These are phyloP conservation scores for Sebastes minor DNA, from an alignment of 2,797 vertebrate species.

Conservation along the genomic window DNA sequence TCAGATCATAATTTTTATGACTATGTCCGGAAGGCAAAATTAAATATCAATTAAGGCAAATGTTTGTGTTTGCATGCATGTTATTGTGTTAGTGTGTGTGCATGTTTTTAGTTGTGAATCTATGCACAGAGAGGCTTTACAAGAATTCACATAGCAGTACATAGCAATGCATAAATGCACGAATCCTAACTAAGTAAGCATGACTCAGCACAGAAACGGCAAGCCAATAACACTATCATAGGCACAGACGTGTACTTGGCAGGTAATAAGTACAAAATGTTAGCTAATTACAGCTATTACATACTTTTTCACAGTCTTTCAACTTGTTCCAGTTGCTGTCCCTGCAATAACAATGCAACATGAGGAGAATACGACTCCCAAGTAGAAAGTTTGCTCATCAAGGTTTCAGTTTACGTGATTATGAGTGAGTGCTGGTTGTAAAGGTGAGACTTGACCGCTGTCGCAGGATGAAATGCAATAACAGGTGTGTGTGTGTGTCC, in stretches of 20 bases:
- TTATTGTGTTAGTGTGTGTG: constrained; percentile 11
- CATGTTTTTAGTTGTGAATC: background rate
- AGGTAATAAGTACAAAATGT: constrained; percentile 34
- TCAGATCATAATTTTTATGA: constrained; percentile 3
- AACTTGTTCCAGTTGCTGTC: constrained; percentile 68
- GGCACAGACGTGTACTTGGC: constrained; percentile 40
- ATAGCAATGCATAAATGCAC: constrained; percentile 24
- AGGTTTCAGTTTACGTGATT: constrained; percentile 12
- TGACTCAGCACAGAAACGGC: constrained; percentile 20
- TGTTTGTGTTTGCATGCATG: background rate
- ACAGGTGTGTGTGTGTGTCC: background rate
- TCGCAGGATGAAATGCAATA: background rate
- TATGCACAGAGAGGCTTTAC: constrained; percentile 14
- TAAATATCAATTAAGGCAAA: constrained; percentile 36
- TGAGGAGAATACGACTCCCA: constrained; percentile 1
- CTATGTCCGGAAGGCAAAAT: constrained; percentile 5
- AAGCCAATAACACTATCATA: constrained; percentile 32
- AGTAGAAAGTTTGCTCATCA: constrained; percentile 6
- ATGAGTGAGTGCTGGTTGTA: constrained; percentile 13
- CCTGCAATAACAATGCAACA: constrained; percentile 31
- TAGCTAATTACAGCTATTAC: constrained; percentile 49
- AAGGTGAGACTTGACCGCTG: constrained; percentile 2
- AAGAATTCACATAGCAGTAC: constrained; percentile 4
- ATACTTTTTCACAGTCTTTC: constrained; percentile 66
- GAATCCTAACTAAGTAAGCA: background rate